Percentiles rank a stretch among this genome's conserved stretches.
These are phyloP conservation scores for Melinaea marsaeus DNA, from an alignment of 2,888 invertebrate species.

Conservation along the genomic window DNA sequence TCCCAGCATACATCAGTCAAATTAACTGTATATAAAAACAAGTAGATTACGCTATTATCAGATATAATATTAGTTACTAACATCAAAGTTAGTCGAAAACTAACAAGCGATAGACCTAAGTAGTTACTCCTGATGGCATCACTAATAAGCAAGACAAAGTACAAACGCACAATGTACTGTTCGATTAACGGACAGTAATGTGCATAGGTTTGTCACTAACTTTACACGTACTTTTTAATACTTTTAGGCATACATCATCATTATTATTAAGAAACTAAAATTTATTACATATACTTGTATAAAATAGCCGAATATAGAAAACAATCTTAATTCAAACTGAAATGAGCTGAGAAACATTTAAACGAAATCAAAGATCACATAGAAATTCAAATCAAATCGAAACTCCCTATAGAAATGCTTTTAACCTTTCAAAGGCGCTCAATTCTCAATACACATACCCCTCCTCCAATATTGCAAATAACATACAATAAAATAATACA, in stretches of 20 bases:
- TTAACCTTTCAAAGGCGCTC: constrained; percentile 45
- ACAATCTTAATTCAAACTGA: constrained; percentile 59
- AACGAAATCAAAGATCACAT: constrained; percentile 26
- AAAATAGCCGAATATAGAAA: not conserved
- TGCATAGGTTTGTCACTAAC: constrained; percentile 70
- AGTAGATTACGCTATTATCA: constrained; percentile 27
- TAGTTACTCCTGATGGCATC: constrained; percentile 31
- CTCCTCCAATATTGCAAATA: constrained; percentile 17
- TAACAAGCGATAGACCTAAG: constrained; percentile 20
- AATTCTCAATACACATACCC: constrained; percentile 13
- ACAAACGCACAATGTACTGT: constrained; percentile 73
- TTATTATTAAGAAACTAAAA: constrained; percentile 50
- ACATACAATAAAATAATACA: constrained; percentile 7
- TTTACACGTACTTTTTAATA: constrained; percentile 72
- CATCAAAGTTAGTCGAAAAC: constrained; percentile 15
- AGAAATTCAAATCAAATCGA: constrained; percentile 40
- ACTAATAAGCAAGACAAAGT: constrained; percentile 50
- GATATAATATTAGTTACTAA: constrained; percentile 22
- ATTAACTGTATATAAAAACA: constrained; percentile 22
- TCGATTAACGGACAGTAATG: constrained; percentile 72
- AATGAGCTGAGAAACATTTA: constrained; percentile 54
- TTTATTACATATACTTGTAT: constrained; percentile 2
- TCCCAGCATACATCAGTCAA: constrained; percentile 41
- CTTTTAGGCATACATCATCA: constrained; percentile 71
- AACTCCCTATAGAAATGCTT: constrained; percentile 59